Conservation (phyloP, 2,113 vertebrate genomes). For the Pogona vitticeps region DNA sequence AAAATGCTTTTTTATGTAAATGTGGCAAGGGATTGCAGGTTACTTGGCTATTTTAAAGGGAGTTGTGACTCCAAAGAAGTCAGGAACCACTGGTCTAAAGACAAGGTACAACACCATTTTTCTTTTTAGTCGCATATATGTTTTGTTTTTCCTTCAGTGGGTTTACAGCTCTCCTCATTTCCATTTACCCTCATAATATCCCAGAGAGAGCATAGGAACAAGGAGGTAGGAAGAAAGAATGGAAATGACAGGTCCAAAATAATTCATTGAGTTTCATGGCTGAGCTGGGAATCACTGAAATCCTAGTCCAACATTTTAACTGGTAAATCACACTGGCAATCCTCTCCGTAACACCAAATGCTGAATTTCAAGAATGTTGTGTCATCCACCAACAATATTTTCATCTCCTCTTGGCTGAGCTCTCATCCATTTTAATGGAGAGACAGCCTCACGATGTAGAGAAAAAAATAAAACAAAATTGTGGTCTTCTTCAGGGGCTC, state of each 20-base stretch:
- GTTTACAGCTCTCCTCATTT: background rate
- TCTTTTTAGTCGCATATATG: background rate
- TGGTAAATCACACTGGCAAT: too few relatives aligned
- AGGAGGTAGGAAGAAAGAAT: too few relatives aligned
- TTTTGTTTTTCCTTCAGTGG: background rate
- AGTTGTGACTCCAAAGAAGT: too few relatives aligned
- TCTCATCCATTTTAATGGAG: too few relatives aligned
- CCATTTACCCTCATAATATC: background rate
- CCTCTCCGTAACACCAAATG: background rate
- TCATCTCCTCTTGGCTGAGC: background rate
- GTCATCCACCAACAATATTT: background rate
- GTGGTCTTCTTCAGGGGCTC: too few relatives aligned
- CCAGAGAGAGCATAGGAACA: background rate
- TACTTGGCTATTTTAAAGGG: too few relatives aligned
- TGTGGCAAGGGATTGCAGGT: too few relatives aligned
- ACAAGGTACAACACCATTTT: background rate
- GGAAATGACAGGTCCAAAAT: background rate
- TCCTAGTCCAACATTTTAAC: background rate
- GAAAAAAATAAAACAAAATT: too few relatives aligned
- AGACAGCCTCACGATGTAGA: too few relatives aligned
- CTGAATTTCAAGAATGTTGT: background rate
- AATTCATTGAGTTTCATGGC: background rate
- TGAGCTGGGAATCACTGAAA: background rate
- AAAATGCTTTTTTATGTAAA: too few relatives aligned
- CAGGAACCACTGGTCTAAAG: too few relatives aligned